Percentiles rank a stretch among this genome's conserved stretches.
Evolutionary conservation across 2,113 vertebrate genomes (phyloP).

Genomic region (Choloepus hoffmanni): DNA sequence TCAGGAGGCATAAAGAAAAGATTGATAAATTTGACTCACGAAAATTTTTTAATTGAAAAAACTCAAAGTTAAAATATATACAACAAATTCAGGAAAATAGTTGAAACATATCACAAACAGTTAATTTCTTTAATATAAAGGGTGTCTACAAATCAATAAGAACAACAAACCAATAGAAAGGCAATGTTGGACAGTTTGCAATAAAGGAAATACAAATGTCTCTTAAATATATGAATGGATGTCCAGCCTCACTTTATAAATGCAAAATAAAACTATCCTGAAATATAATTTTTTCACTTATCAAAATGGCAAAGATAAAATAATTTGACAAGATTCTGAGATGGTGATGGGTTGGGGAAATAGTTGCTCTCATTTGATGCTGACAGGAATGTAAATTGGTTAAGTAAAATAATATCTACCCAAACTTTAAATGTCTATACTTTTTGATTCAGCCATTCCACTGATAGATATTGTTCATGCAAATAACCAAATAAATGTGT

Average conservation of each 20-base stretch:
- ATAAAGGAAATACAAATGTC: not conserved
- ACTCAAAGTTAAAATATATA: not conserved
- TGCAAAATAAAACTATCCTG: not conserved
- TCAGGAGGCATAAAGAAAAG: not conserved
- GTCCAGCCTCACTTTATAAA: not conserved
- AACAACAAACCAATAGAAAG: not conserved
- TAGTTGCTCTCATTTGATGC: not conserved
- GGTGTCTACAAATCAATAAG: too few relatives aligned
- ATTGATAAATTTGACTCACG: not conserved
- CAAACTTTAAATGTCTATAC: conserved; percentile 23
- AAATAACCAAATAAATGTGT: conserved; percentile 6
- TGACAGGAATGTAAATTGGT: not conserved
- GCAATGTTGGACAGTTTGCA: not conserved
- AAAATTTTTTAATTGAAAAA: not conserved
- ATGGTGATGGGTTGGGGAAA: not conserved
- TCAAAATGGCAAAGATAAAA: not conserved
- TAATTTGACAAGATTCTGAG: not conserved
- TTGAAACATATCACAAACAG: not conserved
- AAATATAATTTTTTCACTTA: not conserved
- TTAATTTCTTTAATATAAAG: too few relatives aligned
- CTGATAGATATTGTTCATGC: conserved; percentile 19
- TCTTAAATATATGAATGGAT: not conserved
- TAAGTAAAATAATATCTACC: not conserved
- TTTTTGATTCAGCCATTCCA: conserved; percentile 41
- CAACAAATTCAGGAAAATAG: not conserved